phyloP scores from a whole-genome alignment of 2,797 vertebrate species.

The Taenioides sp. region DNA sequence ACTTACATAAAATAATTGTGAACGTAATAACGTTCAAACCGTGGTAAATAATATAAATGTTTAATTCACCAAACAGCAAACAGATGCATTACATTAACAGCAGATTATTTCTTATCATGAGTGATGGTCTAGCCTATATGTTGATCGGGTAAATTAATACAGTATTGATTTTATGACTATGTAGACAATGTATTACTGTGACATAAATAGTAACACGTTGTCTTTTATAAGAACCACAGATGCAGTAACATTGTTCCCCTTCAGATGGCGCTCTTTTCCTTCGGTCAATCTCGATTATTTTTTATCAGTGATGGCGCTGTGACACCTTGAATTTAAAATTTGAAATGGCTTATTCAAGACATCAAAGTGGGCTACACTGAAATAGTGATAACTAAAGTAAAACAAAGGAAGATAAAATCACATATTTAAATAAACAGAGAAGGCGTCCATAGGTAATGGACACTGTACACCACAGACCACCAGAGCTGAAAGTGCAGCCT shows the following conservation, averaged over 20 bases:
- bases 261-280: conserved; percentile 67
- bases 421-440: conserved; percentile 45
- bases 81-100: too few relatives aligned
- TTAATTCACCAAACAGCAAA: too few relatives aligned
- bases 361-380: background rate
- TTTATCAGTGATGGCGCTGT: conserved; percentile 45
- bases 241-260: conserved; percentile 26
- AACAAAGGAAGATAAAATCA: background rate
- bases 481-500: conserved; percentile 48
- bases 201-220: too few relatives aligned
- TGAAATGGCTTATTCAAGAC: background rate
- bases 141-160: too few relatives aligned
- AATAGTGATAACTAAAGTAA: background rate
- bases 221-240: too few relatives aligned
- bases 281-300: conserved; percentile 2
- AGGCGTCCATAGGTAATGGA: too few relatives aligned
- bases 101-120: too few relatives aligned
- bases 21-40: background rate
- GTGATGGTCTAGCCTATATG: too few relatives aligned
- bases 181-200: too few relatives aligned
- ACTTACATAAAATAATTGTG: background rate
- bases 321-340: conserved; percentile 1
- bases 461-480: conserved; percentile 48
- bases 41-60: background rate
- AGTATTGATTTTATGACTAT: too few relatives aligned